phyloP scores from a whole-genome alignment of 2,113 vertebrate genomes.

The Dasypus novemcinctus region DNA sequence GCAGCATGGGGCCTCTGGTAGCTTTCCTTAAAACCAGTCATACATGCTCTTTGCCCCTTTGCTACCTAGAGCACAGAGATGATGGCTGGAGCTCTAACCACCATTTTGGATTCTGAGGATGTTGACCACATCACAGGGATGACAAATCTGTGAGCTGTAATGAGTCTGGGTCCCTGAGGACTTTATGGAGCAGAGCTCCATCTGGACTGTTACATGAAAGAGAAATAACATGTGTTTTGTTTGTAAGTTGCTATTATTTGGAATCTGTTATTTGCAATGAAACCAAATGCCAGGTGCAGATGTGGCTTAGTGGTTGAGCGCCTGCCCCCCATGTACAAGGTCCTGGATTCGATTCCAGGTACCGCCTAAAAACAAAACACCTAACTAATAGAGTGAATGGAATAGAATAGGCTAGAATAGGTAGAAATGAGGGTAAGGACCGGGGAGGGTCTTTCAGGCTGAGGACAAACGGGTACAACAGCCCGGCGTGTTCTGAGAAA shows the following conservation, averaged over 20 bases:
- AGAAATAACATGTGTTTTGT: background rate
- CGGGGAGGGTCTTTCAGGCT: background rate
- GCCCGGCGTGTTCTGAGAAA: background rate
- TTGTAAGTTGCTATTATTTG: background rate
- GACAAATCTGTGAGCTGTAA: background rate
- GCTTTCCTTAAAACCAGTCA: background rate
- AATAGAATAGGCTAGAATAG: background rate
- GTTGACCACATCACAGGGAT: background rate
- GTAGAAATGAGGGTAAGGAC: background rate
- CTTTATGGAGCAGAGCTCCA: background rate
- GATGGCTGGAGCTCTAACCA: background rate
- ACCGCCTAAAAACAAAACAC: too few species aligned
- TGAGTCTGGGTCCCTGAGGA: background rate
- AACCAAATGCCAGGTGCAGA: background rate
- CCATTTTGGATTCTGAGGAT: background rate
- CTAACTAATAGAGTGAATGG: background rate
- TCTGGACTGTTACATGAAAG: background rate
- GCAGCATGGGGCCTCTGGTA: background rate
- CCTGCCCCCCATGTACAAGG: too few species aligned
- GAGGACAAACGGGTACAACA: background rate
- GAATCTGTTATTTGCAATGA: background rate
- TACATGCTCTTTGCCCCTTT: background rate
- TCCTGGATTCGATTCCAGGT: too few species aligned
- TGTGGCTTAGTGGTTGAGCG: too few species aligned
- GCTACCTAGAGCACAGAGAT: background rate